phyloP scores from a whole-genome alignment of 1,140 invertebrate species.

The Drosophila albomicans region DNA sequence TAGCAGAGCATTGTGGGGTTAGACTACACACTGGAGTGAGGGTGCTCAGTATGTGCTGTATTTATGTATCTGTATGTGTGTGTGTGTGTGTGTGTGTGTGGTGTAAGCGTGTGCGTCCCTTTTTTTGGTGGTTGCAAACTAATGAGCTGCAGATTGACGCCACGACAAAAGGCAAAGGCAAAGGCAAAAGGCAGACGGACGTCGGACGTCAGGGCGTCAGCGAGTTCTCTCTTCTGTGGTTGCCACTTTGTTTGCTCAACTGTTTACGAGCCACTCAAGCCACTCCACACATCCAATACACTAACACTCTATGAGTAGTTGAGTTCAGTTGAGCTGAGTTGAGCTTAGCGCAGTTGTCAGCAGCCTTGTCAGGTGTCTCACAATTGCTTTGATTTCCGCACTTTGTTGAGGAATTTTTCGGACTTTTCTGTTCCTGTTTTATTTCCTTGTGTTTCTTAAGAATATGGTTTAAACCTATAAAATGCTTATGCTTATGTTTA shows the following conservation, averaged over 20 bases:
- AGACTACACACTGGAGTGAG: slow-evolving; percentile 18
- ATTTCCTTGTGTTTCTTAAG: no score
- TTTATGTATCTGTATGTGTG: slow-evolving; percentile 8
- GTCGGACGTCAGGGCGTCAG: not conserved
- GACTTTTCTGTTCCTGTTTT: no score
- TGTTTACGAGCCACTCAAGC: slow-evolving; percentile 70
- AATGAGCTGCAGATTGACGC: slow-evolving; percentile 77
- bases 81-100: slow-evolving; percentile 24
- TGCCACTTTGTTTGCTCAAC: slow-evolving; percentile 74
- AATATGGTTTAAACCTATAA: no score
- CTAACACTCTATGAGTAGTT: not conserved
- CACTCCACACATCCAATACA: slow-evolving; percentile 21
- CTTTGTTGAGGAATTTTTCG: no score
- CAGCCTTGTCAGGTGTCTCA: not conserved
- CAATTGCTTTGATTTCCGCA: no score
- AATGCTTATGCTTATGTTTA: not conserved
- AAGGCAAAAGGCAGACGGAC: not conserved
- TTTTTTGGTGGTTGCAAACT: slow-evolving; percentile 74
- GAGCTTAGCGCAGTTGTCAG: not conserved
- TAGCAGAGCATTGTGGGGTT: not conserved
- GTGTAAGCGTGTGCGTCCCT: slow-evolving; percentile 21
- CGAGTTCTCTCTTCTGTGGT: slow-evolving; percentile 40
- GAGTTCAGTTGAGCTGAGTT: not conserved
- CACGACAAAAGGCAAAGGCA: not conserved
- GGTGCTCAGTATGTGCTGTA: slow-evolving; percentile 16